phyloP scores from a whole-genome alignment of 2,113 vertebrate species.

The Tupaia tana region DNA sequence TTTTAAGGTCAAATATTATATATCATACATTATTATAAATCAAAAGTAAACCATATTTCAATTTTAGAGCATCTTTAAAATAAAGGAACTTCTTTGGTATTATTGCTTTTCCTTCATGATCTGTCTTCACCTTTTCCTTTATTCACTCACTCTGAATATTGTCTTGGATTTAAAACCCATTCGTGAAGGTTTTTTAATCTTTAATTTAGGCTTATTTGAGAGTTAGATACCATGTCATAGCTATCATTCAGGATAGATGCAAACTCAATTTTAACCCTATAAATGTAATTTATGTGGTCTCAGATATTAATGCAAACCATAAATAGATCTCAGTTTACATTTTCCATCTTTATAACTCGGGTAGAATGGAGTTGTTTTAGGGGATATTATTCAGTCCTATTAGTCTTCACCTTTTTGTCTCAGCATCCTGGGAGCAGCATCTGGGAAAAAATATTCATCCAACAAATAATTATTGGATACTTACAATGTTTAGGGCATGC shows the following conservation, averaged over 20 bases:
- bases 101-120: background rate
- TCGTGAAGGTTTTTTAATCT: background rate
- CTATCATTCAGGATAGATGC: background rate
- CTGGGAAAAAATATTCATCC: background rate
- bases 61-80: background rate
- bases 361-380: background rate
- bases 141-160: slow-evolving; percentile 23
- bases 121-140: background rate
- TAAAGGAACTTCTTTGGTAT: background rate
- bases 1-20: slow-evolving; percentile 10
- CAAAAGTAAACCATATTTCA: slow-evolving; percentile 39
- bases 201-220: background rate
- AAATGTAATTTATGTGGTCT: background rate
- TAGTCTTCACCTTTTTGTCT: background rate
- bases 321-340: background rate
- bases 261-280: background rate
- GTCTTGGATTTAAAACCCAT: background rate
- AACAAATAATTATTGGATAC: background rate
- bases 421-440: background rate
- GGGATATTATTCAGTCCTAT: background rate
- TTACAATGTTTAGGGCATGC: background rate
- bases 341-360: background rate
- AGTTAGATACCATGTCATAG: background rate
- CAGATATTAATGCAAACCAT: background rate
- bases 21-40: slow-evolving; percentile 18